phyloP scores from a whole-genome alignment of 2,888 invertebrate genomes.

The Disparrhopalites patrizii region DNA sequence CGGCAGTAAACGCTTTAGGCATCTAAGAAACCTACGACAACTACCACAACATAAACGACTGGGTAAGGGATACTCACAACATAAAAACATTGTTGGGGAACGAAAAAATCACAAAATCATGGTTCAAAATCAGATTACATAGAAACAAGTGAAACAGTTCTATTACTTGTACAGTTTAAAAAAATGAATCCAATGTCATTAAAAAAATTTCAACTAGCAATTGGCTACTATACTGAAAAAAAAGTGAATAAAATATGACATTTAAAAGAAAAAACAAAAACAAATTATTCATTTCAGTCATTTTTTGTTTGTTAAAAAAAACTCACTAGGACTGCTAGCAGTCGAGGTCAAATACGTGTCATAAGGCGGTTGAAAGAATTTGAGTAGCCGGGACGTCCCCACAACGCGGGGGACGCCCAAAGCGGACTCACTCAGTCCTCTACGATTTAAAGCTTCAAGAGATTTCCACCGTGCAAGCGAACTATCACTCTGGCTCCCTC shows the following conservation, averaged over 20 bases:
- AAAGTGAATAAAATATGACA: no score
- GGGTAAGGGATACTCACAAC: no score
- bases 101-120: no score
- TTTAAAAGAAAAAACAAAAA: no score
- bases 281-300: no score
- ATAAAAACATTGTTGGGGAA: no score
- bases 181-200: background rate
- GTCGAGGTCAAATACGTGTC: slow-evolving; percentile 13
- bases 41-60: no score
- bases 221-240: background rate
- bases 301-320: no score
- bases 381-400: slow-evolving; percentile 45
- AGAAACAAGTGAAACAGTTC: background rate
- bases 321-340: slow-evolving; percentile 27
- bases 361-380: slow-evolving; percentile 38
- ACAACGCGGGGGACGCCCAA: slow-evolving; percentile 43
- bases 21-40: no score
- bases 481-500: slow-evolving; percentile 46
- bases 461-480: slow-evolving; percentile 43
- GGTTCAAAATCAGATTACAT: background rate
- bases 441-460: slow-evolving; percentile 45
- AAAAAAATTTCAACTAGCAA: background rate
- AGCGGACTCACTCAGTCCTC: slow-evolving; percentile 44
- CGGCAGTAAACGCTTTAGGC: no score
- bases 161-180: background rate